Evolutionary conservation across 2,888 invertebrate genomes (phyloP).

Genomic region (Rotaria magnacalcarata): DNA sequence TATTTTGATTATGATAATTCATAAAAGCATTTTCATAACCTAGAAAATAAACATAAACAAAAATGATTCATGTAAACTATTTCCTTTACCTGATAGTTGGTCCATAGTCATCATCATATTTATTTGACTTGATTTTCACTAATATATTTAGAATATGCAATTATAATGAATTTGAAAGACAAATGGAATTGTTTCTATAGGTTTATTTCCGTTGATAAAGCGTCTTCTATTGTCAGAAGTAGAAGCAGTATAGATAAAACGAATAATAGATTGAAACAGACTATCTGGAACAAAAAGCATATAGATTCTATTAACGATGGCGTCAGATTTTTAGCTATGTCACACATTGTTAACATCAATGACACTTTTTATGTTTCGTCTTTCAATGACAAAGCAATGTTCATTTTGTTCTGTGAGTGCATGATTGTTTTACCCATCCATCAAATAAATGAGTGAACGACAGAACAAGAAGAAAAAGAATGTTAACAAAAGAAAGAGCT

Average conservation of each 20-base stretch:
- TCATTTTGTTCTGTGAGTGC: not conserved
- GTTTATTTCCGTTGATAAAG: no score
- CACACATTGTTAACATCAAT: not conserved
- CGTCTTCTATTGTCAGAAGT: no score
- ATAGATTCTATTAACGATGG: no score
- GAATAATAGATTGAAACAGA: not conserved
- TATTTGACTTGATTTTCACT: not conserved
- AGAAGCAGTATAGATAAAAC: no score
- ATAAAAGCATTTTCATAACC: not conserved
- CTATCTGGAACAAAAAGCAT: not conserved
- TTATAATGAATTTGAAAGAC: no score
- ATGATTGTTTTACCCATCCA: not conserved
- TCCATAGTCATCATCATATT: conserved; percentile 27
- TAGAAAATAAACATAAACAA: not conserved
- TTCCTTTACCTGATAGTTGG: not conserved
- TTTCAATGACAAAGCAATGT: not conserved
- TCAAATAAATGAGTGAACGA: not conserved
- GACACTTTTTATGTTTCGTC: no score
- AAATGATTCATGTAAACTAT: not conserved
- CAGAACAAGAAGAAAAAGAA: not conserved
- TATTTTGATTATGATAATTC: not conserved
- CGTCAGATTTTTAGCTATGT: not conserved
- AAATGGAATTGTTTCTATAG: no score
- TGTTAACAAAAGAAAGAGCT: not conserved
- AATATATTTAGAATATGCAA: not conserved